A percentile compares a stretch with the other conserved stretches of the same genome.
Conservation (phyloP, 2,888 invertebrate genomes). For the Cerastoderma edule region DNA sequence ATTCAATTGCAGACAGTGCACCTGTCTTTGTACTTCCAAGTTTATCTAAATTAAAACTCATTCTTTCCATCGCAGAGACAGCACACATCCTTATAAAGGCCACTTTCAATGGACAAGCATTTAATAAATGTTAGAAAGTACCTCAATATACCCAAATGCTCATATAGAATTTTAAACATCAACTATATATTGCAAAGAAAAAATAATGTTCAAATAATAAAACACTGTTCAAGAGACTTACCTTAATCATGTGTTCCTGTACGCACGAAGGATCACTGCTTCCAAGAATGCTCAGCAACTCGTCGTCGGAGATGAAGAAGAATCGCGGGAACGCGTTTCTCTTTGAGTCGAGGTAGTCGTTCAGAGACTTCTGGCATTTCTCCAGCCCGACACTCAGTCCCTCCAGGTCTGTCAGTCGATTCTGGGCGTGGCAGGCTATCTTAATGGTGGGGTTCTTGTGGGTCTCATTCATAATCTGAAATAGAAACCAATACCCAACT, state of each 20-base stretch:
- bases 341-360: slow-evolving; percentile 95
- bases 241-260: slow-evolving; percentile 97
- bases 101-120: no score
- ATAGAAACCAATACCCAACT: neutral
- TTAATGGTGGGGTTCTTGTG: slow-evolving; percentile 92
- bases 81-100: no score
- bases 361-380: slow-evolving; percentile 95
- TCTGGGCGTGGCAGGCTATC: slow-evolving; percentile 90
- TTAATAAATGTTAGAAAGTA: no score
- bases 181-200: no score
- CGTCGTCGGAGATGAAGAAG: slow-evolving; percentile 97
- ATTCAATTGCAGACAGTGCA: no score
- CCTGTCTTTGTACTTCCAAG: no score
- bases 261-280: slow-evolving; percentile 93
- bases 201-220: no score
- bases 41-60: no score
- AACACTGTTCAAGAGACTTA: no score
- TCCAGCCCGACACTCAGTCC: slow-evolving; percentile 91
- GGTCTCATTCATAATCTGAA: slow-evolving; percentile 92
- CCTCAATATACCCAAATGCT: no score
- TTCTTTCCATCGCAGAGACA: no score
- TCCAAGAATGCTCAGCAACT: slow-evolving; percentile 94
- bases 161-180: no score
- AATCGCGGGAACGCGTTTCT: slow-evolving; percentile 94
- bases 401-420: slow-evolving; percentile 91